Conservation (phyloP, 37 sponge, comb jelly and placozoan species). For the Hormiphora californensis region DNA sequence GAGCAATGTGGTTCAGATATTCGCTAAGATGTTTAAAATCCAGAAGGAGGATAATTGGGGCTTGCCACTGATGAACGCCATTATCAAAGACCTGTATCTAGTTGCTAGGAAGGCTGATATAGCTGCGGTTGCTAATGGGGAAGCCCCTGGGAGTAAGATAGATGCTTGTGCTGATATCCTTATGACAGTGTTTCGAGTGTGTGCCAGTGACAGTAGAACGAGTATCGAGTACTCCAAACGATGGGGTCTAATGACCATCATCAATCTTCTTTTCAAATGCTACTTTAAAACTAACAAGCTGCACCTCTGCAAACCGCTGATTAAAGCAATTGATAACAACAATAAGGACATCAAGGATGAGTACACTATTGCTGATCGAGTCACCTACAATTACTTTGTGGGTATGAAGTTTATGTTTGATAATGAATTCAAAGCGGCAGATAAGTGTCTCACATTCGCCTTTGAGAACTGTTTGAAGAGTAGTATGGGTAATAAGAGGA, state of each 20-base stretch:
- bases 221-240: slow-evolving; percentile 13
- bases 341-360: slow-evolving; percentile 65
- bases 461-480: slow-evolving; percentile 67
- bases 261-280: slow-evolving; percentile 91
- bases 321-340: slow-evolving; percentile 80
- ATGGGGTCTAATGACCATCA: slow-evolving; percentile 76
- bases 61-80: slow-evolving; percentile 33
- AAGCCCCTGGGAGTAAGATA: slow-evolving; percentile 2
- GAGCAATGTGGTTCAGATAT: slow-evolving; percentile 19
- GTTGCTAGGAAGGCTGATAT: slow-evolving; percentile 28
- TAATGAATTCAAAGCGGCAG: slow-evolving; percentile 83
- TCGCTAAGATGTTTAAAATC: slow-evolving; percentile 47
- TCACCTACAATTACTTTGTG: slow-evolving; percentile 88
- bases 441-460: slow-evolving; percentile 72
- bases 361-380: slow-evolving; percentile 67
- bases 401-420: slow-evolving; percentile 95
- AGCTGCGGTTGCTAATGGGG: slow-evolving; percentile 39
- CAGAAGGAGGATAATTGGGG: slow-evolving; percentile 54
- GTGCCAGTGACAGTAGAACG: slow-evolving; percentile 69
- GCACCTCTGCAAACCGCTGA: slow-evolving; percentile 85
- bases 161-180: slow-evolving; percentile 69
- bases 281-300: slow-evolving; percentile 93
- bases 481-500: slow-evolving; percentile 66
- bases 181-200: slow-evolving; percentile 84
- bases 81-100: slow-evolving; percentile 24